Evolutionary conservation across 92 coral and sea anemone species (phyloP).

Genomic region (Virgularia gustaviana): DNA sequence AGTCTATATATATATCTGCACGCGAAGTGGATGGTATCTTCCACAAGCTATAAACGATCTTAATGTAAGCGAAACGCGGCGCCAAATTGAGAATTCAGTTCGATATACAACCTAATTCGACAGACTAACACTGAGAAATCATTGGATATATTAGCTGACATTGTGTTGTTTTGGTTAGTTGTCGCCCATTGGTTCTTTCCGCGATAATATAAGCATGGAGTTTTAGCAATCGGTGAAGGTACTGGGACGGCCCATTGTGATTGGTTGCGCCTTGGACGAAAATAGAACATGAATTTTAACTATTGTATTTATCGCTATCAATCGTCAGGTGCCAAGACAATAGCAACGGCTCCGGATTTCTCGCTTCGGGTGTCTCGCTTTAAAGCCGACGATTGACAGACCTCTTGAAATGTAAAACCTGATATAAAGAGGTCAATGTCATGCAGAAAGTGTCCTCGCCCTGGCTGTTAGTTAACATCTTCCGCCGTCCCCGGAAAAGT

Average conservation of each 20-base stretch:
- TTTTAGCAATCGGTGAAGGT: constrained; percentile 21
- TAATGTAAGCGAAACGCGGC: neutral
- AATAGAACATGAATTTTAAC: constrained; percentile 12
- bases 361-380: neutral
- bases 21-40: neutral
- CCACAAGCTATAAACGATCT: neutral
- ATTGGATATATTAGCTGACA: neutral
- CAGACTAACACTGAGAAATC: too few species aligned
- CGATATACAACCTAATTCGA: too few species aligned
- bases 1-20: neutral
- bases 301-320: constrained; percentile 9
- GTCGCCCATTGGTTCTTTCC: neutral
- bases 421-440: too few species aligned
- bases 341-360: constrained; percentile 21
- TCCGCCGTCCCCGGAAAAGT: too few species aligned
- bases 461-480: too few species aligned
- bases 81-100: neutral
- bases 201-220: constrained; percentile 15
- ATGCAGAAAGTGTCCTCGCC: neutral
- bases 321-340: constrained; percentile 20
- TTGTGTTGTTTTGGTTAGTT: constrained; percentile 4
- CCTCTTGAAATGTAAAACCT: neutral
- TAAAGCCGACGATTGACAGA: neutral
- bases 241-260: neutral
- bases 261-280: constrained; percentile 17